Percentiles rank a stretch among this genome's conserved stretches.
These are phyloP conservation scores for Sanderia malayensis DNA, from an alignment of 30 jellyfish, hydroid and myxozoan genomes.

Conservation along the genomic window DNA sequence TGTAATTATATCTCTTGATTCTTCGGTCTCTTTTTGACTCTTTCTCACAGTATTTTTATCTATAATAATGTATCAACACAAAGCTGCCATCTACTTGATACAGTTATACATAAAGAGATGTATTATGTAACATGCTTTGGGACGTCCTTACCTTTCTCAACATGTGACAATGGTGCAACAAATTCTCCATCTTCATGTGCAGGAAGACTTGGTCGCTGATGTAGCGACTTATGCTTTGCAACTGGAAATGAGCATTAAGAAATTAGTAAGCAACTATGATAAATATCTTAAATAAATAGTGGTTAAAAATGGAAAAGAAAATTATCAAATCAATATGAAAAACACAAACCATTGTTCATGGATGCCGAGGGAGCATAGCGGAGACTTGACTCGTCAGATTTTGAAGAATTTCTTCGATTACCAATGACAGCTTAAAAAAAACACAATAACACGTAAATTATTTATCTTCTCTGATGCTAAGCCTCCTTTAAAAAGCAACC, in stretches of 20 bases:
- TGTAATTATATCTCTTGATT: slow-evolving; percentile 50
- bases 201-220: not conserved
- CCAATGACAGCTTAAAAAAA: not conserved
- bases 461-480: too few species aligned
- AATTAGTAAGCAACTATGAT: too few species aligned
- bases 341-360: not conserved
- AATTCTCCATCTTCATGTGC: slow-evolving; percentile 7
- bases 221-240: too few species aligned
- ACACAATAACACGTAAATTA: too few species aligned
- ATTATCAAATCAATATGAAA: not conserved
- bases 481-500: too few species aligned
- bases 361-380: not conserved
- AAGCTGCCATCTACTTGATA: too few species aligned
- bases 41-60: not conserved
- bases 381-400: not conserved
- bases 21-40: slow-evolving; percentile 10
- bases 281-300: too few species aligned
- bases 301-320: too few species aligned
- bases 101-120: too few species aligned
- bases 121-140: too few species aligned
- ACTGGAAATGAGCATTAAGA: too few species aligned
- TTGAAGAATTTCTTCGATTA: slow-evolving; percentile 3
- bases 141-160: slow-evolving; percentile 51
- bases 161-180: slow-evolving; percentile 43
- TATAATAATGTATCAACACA: not conserved